A percentile compares a stretch with the other conserved stretches of the same genome.
Evolutionary conservation across 2,797 vertebrate species (phyloP).

Genomic region (Neosilurus hyrtlii): DNA sequence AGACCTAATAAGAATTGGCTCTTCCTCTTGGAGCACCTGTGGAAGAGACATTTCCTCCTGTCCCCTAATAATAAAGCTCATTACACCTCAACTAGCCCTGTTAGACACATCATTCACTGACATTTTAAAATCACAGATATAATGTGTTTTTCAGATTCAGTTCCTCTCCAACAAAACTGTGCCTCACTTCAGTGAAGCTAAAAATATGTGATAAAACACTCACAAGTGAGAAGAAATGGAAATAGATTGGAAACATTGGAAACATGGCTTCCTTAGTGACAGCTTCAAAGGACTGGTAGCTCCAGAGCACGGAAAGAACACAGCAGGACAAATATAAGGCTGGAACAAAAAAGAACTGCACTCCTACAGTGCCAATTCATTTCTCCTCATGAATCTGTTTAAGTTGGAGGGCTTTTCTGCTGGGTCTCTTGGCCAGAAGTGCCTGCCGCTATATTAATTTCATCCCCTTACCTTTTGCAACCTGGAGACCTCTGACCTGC

Average conservation of each 20-base stretch:
- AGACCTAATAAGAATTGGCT: constrained; percentile 40
- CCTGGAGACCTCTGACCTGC: constrained; percentile 80
- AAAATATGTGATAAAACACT: constrained; percentile 11
- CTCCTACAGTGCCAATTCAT: constrained; percentile 59
- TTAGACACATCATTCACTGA: constrained; percentile 29
- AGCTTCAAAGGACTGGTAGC: constrained; percentile 56
- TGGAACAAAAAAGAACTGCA: constrained; percentile 51
- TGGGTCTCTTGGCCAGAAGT: constrained; percentile 54
- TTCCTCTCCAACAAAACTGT: neutral
- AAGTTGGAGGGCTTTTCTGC: constrained; percentile 59
- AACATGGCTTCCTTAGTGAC: constrained; percentile 40
- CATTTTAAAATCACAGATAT: constrained; percentile 13
- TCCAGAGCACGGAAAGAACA: constrained; percentile 47
- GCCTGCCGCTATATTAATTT: constrained; percentile 67
- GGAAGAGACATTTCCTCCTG: constrained; percentile 35
- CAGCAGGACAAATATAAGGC: constrained; percentile 56
- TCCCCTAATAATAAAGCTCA: constrained; percentile 34
- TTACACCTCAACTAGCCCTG: constrained; percentile 16
- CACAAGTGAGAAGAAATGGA: constrained; percentile 25
- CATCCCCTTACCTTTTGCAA: constrained; percentile 76
- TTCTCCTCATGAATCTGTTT: constrained; percentile 64
- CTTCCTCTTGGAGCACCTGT: constrained; percentile 34
- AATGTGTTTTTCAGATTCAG: neutral
- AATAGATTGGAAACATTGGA: constrained; percentile 41
- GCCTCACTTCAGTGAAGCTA: constrained; percentile 11